Conservation (phyloP, 2,888 invertebrate species). For the Meiosimyza decipiens region DNA sequence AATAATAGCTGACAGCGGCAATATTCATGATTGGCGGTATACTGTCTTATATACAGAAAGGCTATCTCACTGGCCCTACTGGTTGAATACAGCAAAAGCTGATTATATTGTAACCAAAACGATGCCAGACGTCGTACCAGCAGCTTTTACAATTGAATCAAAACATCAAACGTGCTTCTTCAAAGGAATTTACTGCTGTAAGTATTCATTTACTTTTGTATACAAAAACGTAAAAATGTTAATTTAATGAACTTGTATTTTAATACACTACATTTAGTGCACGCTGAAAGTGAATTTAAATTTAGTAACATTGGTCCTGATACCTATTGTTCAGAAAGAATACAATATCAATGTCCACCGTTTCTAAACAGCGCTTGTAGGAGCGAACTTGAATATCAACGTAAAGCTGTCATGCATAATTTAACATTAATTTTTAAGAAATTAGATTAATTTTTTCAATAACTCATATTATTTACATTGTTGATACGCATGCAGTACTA, state of each 20-base stretch:
- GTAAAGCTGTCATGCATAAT: slow-evolving; percentile 64
- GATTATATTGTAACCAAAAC: slow-evolving; percentile 72
- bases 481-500: slow-evolving; percentile 12
- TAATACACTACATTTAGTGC: slow-evolving; percentile 68
- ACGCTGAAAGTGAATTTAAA: slow-evolving; percentile 72
- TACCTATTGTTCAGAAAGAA: slow-evolving; percentile 70
- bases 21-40: slow-evolving; percentile 78
- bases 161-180: slow-evolving; percentile 75
- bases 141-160: slow-evolving; percentile 71
- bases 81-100: slow-evolving; percentile 71
- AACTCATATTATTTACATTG: slow-evolving; percentile 40
- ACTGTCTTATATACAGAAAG: slow-evolving; percentile 74
- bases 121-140: slow-evolving; percentile 62
- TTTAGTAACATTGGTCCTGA: slow-evolving; percentile 68
- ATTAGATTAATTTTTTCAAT: slow-evolving; percentile 20
- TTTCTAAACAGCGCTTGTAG: slow-evolving; percentile 70
- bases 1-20: slow-evolving; percentile 74
- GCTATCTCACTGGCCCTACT: slow-evolving; percentile 74
- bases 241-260: background rate
- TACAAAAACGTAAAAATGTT: background rate
- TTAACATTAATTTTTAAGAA: slow-evolving; percentile 57
- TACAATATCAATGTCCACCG: slow-evolving; percentile 74
- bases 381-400: slow-evolving; percentile 69
- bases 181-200: slow-evolving; percentile 71
- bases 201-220: slow-evolving; percentile 58